Evolutionary conservation across 1,140 invertebrate genomes (phyloP).

Genomic region (Drosophila santomea): DNA sequence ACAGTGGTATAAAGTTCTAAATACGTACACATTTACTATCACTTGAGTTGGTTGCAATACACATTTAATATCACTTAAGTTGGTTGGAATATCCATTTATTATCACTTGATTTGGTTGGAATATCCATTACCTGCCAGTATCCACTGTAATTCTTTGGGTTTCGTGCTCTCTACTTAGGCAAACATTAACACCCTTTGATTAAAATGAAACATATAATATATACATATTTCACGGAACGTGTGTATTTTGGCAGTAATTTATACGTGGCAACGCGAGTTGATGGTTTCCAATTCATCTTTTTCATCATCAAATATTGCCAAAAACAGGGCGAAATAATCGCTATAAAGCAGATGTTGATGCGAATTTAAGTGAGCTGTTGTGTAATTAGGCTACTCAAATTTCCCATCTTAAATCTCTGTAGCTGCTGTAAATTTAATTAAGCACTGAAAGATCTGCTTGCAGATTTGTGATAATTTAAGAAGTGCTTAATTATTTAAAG

Average conservation of each 20-base stretch:
- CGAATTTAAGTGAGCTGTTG: not conserved
- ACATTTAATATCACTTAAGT: not conserved
- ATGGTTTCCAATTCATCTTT: constrained; percentile 1
- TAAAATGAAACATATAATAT: constrained; percentile 16
- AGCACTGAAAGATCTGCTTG: not conserved
- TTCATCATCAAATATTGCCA: not conserved
- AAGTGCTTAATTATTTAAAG: constrained; percentile 67
- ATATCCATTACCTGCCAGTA: not conserved
- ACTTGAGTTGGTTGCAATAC: not conserved
- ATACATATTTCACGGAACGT: constrained; percentile 11
- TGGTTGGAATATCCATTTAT: not conserved
- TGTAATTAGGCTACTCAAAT: not conserved
- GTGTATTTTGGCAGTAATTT: not conserved
- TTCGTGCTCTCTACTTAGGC: constrained; percentile 25
- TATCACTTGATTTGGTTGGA: too few relatives aligned
- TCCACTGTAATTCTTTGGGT: constrained; percentile 17
- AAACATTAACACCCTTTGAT: constrained; percentile 56
- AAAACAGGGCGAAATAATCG: too few relatives aligned
- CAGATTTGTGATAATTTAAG: constrained; percentile 12
- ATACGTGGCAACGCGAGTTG: constrained; percentile 7
- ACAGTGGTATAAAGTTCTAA: too few relatives aligned
- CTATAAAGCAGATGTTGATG: too few relatives aligned
- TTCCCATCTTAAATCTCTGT: constrained; percentile 1
- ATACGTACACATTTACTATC: not conserved
- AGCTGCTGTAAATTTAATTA: not conserved